Conservation (phyloP, 2,797 vertebrate species). For the Schizopygopsis malacanthus region DNA sequence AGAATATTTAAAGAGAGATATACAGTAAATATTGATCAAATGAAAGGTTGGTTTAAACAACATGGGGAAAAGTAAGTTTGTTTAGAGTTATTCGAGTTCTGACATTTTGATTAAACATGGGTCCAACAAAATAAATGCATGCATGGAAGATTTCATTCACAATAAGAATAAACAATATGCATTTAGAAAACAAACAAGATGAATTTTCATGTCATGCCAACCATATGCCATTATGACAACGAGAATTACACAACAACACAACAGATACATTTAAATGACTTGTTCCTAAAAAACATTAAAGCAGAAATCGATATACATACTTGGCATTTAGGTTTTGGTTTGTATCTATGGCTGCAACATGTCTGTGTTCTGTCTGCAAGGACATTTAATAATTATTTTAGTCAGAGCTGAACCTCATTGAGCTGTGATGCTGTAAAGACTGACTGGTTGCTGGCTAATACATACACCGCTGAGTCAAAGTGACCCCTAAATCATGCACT, state of each 20-base stretch:
- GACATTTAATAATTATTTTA: constrained; percentile 19
- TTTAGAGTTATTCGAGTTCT: not conserved
- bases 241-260: not conserved
- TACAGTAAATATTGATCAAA: not conserved
- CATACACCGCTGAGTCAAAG: constrained; percentile 17
- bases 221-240: not conserved
- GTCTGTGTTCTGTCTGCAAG: constrained; percentile 8
- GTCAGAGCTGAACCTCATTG: not conserved
- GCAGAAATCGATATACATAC: constrained; percentile 9
- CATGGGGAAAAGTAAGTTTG: not conserved
- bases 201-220: not conserved
- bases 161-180: not conserved
- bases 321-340: constrained; percentile 23
- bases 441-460: constrained; percentile 1
- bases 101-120: not conserved
- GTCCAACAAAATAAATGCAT: not conserved
- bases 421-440: constrained; percentile 12
- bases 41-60: too few species aligned
- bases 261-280: constrained; percentile 5
- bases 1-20: not conserved
- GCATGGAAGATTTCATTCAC: not conserved
- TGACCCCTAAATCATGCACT: constrained; percentile 22
- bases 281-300: constrained; percentile 14
- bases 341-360: not conserved
- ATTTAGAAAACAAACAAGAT: not conserved